Conservation (phyloP, 92 coral and sea anemone species). For the Diadumene lineata region DNA sequence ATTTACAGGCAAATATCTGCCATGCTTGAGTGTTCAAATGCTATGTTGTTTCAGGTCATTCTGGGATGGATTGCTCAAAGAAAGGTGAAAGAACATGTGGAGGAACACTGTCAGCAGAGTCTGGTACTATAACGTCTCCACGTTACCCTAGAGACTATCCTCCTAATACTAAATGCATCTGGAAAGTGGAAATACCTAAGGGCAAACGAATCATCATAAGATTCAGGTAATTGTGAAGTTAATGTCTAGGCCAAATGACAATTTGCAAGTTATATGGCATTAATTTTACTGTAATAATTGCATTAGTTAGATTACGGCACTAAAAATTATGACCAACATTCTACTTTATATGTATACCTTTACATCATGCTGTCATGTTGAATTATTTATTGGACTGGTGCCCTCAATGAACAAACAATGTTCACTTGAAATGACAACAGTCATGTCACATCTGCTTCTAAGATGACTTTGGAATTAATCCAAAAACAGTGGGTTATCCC, state of each 20-base stretch:
- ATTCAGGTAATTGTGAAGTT: slow-evolving; percentile 50
- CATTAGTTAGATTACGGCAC: background rate
- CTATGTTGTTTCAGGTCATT: background rate
- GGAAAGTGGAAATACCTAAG: slow-evolving; percentile 60
- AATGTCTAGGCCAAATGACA: background rate
- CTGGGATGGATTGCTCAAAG: slow-evolving; percentile 15
- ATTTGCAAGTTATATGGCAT: too few relatives aligned
- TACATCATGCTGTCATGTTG: too few relatives aligned
- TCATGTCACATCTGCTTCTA: too few relatives aligned
- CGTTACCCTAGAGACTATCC: slow-evolving; percentile 88
- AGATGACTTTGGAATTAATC: too few relatives aligned
- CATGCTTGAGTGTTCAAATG: too few relatives aligned
- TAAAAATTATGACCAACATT: background rate
- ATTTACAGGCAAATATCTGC: too few relatives aligned
- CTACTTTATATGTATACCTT: background rate
- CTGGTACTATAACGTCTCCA: slow-evolving; percentile 80
- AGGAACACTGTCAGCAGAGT: slow-evolving; percentile 40
- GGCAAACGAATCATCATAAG: slow-evolving; percentile 51
- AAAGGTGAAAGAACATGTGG: slow-evolving; percentile 51
- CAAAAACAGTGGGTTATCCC: too few relatives aligned
- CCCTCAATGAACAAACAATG: too few relatives aligned
- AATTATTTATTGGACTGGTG: too few relatives aligned
- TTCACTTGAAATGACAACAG: too few relatives aligned
- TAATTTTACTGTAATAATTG: too few relatives aligned
- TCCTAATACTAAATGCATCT: slow-evolving; percentile 54